Conservation (phyloP, 1,140 invertebrate species). For the Drosophila tani region DNA sequence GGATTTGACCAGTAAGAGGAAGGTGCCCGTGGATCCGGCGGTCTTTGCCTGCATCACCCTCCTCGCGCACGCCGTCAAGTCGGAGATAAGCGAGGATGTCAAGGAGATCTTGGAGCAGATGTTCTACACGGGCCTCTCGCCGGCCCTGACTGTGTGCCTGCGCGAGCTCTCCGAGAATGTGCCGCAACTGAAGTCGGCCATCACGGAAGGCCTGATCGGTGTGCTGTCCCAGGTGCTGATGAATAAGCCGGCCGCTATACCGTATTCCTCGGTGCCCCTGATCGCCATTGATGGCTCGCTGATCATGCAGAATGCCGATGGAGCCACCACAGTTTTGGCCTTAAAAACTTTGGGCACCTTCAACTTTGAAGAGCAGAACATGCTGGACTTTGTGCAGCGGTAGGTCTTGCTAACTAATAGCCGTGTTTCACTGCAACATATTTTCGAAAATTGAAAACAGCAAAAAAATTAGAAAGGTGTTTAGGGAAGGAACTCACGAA, state of each 20-base stretch:
- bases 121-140: slow-evolving; percentile 95
- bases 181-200: slow-evolving; percentile 94
- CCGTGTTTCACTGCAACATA: too few relatives aligned
- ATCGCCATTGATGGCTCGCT: slow-evolving; percentile 67
- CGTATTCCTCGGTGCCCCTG: slow-evolving; percentile 56
- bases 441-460: too few relatives aligned
- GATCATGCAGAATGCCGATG: slow-evolving; percentile 87
- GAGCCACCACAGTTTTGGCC: slow-evolving; percentile 94
- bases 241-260: slow-evolving; percentile 92
- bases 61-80: slow-evolving; percentile 93
- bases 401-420: neutral
- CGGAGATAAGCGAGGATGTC: slow-evolving; percentile 91
- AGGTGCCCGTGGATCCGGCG: slow-evolving; percentile 92
- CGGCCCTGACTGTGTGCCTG: slow-evolving; percentile 95
- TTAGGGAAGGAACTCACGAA: too few relatives aligned
- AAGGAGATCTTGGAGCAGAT: slow-evolving; percentile 95
- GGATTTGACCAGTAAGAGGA: slow-evolving; percentile 90
- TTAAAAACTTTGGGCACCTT: slow-evolving; percentile 97
- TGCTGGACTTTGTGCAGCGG: slow-evolving; percentile 96
- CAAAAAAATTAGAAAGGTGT: too few relatives aligned
- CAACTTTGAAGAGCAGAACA: slow-evolving; percentile 97
- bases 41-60: slow-evolving; percentile 98
- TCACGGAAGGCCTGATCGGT: slow-evolving; percentile 95
- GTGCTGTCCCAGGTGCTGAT: slow-evolving; percentile 95
- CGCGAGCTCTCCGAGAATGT: slow-evolving; percentile 95